Evolutionary conservation across 2,113 vertebrate genomes (phyloP).

Genomic region (Cichladusa arquata): DNA sequence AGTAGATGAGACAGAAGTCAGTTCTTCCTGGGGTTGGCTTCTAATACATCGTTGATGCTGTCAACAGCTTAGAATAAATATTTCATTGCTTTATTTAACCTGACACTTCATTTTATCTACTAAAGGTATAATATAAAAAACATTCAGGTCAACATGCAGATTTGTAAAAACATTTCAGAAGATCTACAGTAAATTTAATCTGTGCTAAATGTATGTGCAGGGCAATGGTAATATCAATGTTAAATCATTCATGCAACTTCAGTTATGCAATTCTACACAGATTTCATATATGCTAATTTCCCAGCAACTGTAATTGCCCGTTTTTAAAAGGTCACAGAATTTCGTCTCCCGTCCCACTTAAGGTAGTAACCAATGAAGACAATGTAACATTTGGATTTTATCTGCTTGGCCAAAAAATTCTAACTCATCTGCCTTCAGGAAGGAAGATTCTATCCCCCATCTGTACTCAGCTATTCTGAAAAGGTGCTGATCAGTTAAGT

Average conservation of each 20-base stretch:
- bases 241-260: background rate
- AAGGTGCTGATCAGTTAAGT: background rate
- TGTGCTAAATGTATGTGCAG: background rate
- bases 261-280: background rate
- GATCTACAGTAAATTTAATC: background rate
- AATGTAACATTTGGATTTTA: background rate
- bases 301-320: background rate
- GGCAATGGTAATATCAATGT: background rate
- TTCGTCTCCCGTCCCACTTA: background rate
- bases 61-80: background rate
- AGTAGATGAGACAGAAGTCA: background rate
- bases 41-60: background rate
- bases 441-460: background rate
- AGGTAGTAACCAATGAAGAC: background rate
- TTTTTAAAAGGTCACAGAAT: slow-evolving; percentile 5
- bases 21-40: background rate
- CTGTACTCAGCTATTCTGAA: background rate
- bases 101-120: background rate
- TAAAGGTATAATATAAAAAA: background rate
- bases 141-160: background rate
- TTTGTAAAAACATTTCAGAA: background rate
- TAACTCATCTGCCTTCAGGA: background rate
- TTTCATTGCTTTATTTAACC: background rate
- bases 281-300: background rate
- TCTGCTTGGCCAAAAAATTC: background rate